A percentile compares a stretch with the other conserved stretches of the same genome.
These are phyloP conservation scores for Thinocorus orbignyianus DNA, from an alignment of 2,113 vertebrate genomes.

Conservation along the genomic window DNA sequence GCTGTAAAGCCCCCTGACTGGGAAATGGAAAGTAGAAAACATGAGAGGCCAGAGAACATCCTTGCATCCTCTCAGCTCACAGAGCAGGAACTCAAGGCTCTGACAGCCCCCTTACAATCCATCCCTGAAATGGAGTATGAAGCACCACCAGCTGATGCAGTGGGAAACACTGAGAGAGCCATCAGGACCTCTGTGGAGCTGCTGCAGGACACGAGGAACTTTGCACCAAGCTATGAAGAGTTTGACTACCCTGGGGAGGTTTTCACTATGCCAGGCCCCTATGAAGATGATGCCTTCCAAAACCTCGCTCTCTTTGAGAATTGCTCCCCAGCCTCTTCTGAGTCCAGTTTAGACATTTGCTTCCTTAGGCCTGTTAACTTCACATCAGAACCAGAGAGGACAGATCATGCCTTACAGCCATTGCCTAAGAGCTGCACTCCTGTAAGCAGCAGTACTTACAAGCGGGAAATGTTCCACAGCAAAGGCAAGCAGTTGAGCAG, in stretches of 20 bases:
- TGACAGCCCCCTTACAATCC: constrained; percentile 79
- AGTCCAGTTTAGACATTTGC: constrained; percentile 94
- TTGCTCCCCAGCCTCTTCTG: constrained; percentile 88
- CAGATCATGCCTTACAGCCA: constrained; percentile 76
- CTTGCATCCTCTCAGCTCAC: constrained; percentile 76
- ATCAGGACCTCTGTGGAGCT: constrained; percentile 77
- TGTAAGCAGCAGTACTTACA: constrained; percentile 76
- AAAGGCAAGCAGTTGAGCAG: constrained; percentile 95
- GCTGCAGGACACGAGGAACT: constrained; percentile 71
- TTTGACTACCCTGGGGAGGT: constrained; percentile 81
- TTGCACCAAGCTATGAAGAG: constrained; percentile 78
- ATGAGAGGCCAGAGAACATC: constrained; percentile 78
- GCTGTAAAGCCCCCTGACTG: constrained; percentile 82
- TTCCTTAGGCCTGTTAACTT: constrained; percentile 88
- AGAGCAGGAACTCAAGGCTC: constrained; percentile 79
- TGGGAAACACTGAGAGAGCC: constrained; percentile 71
- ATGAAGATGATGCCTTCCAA: constrained; percentile 82
- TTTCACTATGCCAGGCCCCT: constrained; percentile 78
- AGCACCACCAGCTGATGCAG: constrained; percentile 54
- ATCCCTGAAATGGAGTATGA: constrained; percentile 87
- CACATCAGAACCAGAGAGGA: constrained; percentile 79
- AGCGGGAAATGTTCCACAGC: constrained; percentile 80
- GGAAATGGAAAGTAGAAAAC: constrained; percentile 81
- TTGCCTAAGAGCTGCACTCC: constrained; percentile 80
- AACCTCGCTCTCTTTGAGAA: constrained; percentile 83